Conservation (phyloP, 2,797 vertebrate genomes). For the Gadopsis bispinosus region DNA sequence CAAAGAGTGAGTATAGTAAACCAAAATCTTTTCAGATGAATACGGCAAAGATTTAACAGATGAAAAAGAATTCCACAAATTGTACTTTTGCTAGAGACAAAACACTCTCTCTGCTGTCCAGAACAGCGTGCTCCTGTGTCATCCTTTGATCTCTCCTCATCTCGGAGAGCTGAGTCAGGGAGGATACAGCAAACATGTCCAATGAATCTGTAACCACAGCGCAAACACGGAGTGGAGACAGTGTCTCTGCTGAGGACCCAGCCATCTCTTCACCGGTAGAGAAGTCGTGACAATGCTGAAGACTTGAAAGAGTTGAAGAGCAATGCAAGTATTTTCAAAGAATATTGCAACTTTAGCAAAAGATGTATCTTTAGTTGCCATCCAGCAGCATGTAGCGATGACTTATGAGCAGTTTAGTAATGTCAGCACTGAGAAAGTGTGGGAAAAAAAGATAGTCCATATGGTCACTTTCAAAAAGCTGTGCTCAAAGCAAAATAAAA, state of each 20-base stretch:
- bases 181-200: constrained; percentile 10
- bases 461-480: constrained; percentile 64
- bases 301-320: background rate
- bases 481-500: constrained; percentile 69
- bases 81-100: background rate
- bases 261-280: background rate
- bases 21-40: background rate
- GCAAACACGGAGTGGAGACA: constrained; percentile 6
- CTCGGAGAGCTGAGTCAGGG: constrained; percentile 22
- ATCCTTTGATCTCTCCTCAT: constrained; percentile 7
- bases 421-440: constrained; percentile 47
- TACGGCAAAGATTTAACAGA: background rate
- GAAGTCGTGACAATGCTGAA: constrained; percentile 16
- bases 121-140: background rate
- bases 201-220: background rate
- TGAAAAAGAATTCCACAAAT: constrained; percentile 10
- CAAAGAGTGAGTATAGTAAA: background rate
- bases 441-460: constrained; percentile 42
- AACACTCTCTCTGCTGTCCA: background rate
- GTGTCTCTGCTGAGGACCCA: background rate
- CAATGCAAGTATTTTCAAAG: constrained; percentile 11
- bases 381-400: constrained; percentile 20
- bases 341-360: constrained; percentile 27
- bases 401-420: constrained; percentile 32
- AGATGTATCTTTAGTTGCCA: constrained; percentile 16